Evolutionary conservation across 2,113 vertebrate species (phyloP).

Genomic region (Pica pica): DNA sequence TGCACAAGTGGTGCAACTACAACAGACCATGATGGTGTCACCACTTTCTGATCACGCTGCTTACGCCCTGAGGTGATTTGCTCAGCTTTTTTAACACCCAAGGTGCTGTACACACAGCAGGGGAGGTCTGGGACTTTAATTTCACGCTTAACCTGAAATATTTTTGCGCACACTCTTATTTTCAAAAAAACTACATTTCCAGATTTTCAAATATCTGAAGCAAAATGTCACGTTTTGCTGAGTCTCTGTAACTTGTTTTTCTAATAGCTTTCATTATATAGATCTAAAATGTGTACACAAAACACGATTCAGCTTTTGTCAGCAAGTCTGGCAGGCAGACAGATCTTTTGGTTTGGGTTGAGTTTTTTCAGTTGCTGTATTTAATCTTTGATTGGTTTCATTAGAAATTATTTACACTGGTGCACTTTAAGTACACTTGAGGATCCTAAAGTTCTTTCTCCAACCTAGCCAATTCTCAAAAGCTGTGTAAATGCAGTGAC

Average conservation of each 20-base stretch:
- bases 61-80: neutral
- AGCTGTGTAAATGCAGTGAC: neutral
- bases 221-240: neutral
- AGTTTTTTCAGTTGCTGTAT: neutral
- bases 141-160: neutral
- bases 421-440: accelerated
- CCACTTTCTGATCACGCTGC: neutral
- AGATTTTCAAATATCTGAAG: neutral
- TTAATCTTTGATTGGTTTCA: neutral
- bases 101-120: neutral
- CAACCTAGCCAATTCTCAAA: neutral
- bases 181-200: neutral
- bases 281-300: neutral
- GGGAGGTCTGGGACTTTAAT: neutral
- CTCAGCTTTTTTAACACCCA: neutral
- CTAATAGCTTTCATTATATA: neutral
- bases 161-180: neutral
- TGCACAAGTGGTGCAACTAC: accelerated
- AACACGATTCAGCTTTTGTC: neutral
- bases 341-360: neutral
- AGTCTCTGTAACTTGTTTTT: neutral
- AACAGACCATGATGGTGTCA: neutral
- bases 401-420: neutral
- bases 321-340: neutral
- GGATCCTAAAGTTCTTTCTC: neutral